Base-by-base conservation (phyloP, 2,113 vertebrate genomes). In the Potamarius usumacintae region DNA sequence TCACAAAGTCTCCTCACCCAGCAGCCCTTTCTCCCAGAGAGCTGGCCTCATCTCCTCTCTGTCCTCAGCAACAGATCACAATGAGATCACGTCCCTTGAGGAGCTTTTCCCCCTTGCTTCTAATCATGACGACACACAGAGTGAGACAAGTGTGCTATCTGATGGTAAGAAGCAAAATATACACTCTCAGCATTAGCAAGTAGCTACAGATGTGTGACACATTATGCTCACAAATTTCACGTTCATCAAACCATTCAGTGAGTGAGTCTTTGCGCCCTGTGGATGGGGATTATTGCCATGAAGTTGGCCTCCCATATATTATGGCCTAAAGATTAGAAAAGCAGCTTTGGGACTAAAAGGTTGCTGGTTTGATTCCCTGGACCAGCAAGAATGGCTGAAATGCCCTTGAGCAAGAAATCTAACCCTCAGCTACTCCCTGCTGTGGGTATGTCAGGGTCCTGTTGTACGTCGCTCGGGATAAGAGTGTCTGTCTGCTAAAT, bases 1-100 rank as follows among this genome's bases (percentile, higher is more conserved):
- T 6, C 4, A 55, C 0, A 50, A 85, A 1, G 80, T 83, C 25
- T 50, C 50, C 17, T 1, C 82, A 2, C 58, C 63, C 0, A 80
- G 84, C 55, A 87, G 85, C 0, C 5, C 11, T 4, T 55, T 50
- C 55, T 92, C 90, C 34, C 89, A 86, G 1, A 20, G 50, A 58
- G 20, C 0, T 67, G 87, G 42, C 11, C 82, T 79, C 11, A 14
- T 14, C 25, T 84, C 42, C 1, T 94, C 91, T 2, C 86, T 87
- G n/a, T 91, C 78, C 0, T 93, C 95, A 11, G 57, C 67, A 42
- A 90, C 89, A 0, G 90, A 91, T 5, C 87, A 9, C 60, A 94
- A 92, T 17, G 92, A 96, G 84, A 89, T 96, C 7, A 92, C 85
- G 11, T 96, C 96, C 2, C 76, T 95, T 79, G 95, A 95, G 3